These are phyloP conservation scores for Megalops cyprinoides DNA, from an alignment of 2,797 vertebrate genomes.

Conservation along the genomic window DNA sequence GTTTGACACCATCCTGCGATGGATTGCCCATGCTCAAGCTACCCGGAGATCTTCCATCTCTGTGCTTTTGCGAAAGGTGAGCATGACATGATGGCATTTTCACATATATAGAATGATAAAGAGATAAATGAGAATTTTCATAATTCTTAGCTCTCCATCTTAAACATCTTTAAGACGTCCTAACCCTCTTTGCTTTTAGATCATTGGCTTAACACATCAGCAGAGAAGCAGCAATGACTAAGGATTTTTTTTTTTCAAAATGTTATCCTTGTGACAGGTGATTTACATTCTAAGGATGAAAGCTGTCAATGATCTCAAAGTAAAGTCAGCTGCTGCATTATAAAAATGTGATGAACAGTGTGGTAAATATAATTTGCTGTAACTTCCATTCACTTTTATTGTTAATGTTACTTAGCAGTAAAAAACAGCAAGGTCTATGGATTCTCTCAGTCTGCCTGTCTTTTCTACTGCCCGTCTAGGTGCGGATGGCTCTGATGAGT, in stretches of 20 bases:
- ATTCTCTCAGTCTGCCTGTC: slow-evolving; percentile 1
- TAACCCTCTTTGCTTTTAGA: background rate
- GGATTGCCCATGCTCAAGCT: slow-evolving; percentile 5
- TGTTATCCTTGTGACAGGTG: background rate
- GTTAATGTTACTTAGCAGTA: background rate
- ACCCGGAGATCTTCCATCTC: background rate
- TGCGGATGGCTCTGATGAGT: slow-evolving; percentile 27
- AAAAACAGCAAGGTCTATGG: background rate
- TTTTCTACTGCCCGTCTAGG: slow-evolving; percentile 8
- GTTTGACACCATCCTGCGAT: slow-evolving; percentile 65
- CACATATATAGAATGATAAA: background rate
- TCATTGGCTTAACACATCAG: background rate
- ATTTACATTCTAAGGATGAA: background rate
- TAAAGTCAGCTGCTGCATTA: background rate
- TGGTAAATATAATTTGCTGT: background rate
- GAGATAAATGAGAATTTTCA: too few relatives aligned
- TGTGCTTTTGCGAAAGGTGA: background rate
- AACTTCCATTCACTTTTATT: background rate
- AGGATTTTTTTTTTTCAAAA: slow-evolving; percentile 6
- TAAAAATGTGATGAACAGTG: background rate
- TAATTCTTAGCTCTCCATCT: background rate
- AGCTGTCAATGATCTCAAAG: background rate
- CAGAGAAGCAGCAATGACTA: too few relatives aligned
- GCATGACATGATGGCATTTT: background rate
- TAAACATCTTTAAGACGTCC: background rate